Percentiles rank a stretch among this genome's conserved stretches.
phyloP scores from a whole-genome alignment of 1,140 invertebrate species.

The Drosophila lowei region DNA sequence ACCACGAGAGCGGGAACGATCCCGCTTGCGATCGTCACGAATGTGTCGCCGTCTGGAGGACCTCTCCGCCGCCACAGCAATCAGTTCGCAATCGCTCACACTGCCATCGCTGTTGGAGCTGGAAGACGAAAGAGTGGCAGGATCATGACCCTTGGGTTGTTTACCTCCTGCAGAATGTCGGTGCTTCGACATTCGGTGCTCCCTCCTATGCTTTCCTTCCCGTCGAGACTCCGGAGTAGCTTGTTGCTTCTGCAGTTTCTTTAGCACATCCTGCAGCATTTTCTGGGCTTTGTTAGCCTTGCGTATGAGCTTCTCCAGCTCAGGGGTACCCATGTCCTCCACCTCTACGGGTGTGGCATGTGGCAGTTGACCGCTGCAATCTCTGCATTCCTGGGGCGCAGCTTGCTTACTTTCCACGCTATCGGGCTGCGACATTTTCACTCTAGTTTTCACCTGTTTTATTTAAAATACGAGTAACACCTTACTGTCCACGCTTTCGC shows the following conservation, averaged over 20 bases:
- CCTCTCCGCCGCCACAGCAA: conserved; percentile 18
- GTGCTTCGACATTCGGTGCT: conserved; percentile 14
- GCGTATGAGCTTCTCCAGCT: conserved; percentile 45
- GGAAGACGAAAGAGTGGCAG: conserved; percentile 18
- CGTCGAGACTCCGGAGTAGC: conserved; percentile 4
- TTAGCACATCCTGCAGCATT: conserved; percentile 50
- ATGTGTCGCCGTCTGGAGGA: conserved; percentile 18
- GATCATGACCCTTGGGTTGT: conserved; percentile 22
- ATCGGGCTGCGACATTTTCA: conserved; percentile 59
- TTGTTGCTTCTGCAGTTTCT: conserved; percentile 38
- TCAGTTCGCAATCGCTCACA: conserved; percentile 42
- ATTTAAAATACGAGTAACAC: conserved; percentile 46
- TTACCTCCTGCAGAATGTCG: conserved; percentile 26
- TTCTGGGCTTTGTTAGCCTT: conserved; percentile 58
- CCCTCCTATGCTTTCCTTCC: not conserved
- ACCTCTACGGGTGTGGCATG: conserved; percentile 42
- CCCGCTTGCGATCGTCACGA: conserved; percentile 44
- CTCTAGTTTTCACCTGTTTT: conserved; percentile 36
- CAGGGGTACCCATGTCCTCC: conserved; percentile 53
- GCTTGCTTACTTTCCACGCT: conserved; percentile 25
- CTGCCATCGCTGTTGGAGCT: conserved; percentile 25
- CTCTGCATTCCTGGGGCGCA: conserved; percentile 46
- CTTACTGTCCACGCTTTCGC: conserved; percentile 2
- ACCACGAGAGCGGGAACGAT: conserved; percentile 48
- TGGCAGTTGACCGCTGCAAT: conserved; percentile 52